phyloP scores from a whole-genome alignment of 2,797 vertebrate species.

The Pantherophis vulpinus region DNA sequence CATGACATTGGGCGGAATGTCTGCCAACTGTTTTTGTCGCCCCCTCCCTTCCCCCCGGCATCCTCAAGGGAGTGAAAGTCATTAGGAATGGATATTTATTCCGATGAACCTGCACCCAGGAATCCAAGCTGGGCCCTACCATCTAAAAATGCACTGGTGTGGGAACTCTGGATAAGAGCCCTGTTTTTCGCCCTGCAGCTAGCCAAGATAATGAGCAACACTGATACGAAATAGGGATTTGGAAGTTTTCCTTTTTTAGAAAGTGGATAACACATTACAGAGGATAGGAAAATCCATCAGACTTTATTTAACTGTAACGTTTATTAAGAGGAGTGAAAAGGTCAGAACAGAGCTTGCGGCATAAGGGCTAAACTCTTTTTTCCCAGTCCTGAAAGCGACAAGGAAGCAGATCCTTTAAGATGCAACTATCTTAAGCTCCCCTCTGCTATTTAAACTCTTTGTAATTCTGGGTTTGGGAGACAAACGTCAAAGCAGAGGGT shows the following conservation, averaged over 20 bases:
- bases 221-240: constrained; percentile 67
- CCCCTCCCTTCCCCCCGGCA: neutral
- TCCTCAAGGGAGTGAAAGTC: constrained; percentile 20
- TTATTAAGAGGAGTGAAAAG: constrained; percentile 72
- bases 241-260: constrained; percentile 19
- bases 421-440: constrained; percentile 70
- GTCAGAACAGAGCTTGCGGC: constrained; percentile 52
- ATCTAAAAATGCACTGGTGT: constrained; percentile 14
- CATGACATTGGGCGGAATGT: neutral
- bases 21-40: neutral
- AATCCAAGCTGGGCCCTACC: neutral
- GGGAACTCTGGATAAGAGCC: constrained; percentile 59
- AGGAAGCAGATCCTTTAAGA: constrained; percentile 70
- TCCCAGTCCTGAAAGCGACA: constrained; percentile 60
- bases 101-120: constrained; percentile 6
- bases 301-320: constrained; percentile 67
- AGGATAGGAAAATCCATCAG: constrained; percentile 67
- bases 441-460: constrained; percentile 66
- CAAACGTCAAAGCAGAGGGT: constrained; percentile 72
- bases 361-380: constrained; percentile 59
- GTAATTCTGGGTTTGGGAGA: constrained; percentile 74
- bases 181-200: constrained; percentile 49
- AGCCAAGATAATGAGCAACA: constrained; percentile 67
- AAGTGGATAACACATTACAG: constrained; percentile 62
- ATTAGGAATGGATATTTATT: constrained; percentile 22